Percentiles rank a stretch among this genome's conserved stretches.
phyloP scores from a whole-genome alignment of 2,113 vertebrate genomes.

The Cryptotis parvus region DNA sequence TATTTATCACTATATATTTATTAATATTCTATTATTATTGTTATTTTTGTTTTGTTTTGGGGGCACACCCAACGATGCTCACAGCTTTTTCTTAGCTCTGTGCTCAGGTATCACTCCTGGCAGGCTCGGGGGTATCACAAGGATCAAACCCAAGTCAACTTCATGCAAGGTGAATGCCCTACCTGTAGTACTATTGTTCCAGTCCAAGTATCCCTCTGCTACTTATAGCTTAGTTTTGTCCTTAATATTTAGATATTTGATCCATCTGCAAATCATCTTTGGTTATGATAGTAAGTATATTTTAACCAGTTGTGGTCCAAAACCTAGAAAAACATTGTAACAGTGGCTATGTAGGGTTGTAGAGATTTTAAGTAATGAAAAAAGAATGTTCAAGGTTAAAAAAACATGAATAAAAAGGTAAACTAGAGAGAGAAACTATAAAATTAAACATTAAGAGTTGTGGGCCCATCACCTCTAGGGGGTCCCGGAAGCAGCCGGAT shows the following conservation, averaged over 20 bases:
- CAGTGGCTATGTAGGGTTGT: background rate
- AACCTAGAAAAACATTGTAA: too few species aligned
- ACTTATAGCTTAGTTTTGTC: conserved; percentile 1
- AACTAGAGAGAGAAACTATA: background rate
- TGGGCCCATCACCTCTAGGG: too few species aligned
- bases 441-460: background rate
- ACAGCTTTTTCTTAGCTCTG: too few species aligned
- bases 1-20: conserved; percentile 11
- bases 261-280: background rate
- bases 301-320: background rate
- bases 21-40: background rate
- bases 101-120: too few species aligned
- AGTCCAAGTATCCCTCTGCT: background rate
- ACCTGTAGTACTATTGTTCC: too few species aligned
- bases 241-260: conserved; percentile 7
- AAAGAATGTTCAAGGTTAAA: conserved; percentile 2
- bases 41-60: too few species aligned
- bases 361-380: conserved; percentile 43
- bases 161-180: too few species aligned
- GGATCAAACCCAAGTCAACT: too few species aligned
- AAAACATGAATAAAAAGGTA: background rate
- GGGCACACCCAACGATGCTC: too few species aligned
- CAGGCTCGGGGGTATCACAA: too few species aligned
- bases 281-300: background rate
- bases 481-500: too few species aligned